These are phyloP conservation scores for Bombus haemorrhoidalis DNA, from an alignment of 1,140 invertebrate species.

Conservation along the genomic window DNA sequence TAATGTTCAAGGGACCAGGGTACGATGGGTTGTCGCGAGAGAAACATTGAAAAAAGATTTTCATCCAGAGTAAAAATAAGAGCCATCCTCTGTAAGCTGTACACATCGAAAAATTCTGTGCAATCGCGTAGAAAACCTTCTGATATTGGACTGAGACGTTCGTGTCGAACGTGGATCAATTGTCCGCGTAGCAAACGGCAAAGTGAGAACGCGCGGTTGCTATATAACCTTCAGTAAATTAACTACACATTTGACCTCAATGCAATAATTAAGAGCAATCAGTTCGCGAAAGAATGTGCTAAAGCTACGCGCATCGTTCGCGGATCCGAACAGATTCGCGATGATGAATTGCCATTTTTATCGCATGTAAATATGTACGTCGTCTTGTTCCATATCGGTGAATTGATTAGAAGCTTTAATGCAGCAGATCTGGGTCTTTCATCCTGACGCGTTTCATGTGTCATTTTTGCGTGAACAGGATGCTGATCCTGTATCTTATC, in stretches of 20 bases:
- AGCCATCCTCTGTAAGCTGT: too few species aligned
- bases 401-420: slow-evolving; percentile 58
- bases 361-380: background rate
- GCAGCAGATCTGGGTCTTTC: slow-evolving; percentile 36
- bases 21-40: too few species aligned
- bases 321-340: slow-evolving; percentile 39
- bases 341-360: slow-evolving; percentile 60
- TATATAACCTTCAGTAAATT: slow-evolving; percentile 67
- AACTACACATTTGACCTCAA: slow-evolving; percentile 76
- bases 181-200: slow-evolving; percentile 23
- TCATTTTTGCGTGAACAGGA: background rate
- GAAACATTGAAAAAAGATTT: too few species aligned
- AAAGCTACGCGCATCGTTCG: slow-evolving; percentile 42
- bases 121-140: background rate
- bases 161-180: slow-evolving; percentile 44
- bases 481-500: background rate
- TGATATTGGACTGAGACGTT: background rate
- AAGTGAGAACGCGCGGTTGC: slow-evolving; percentile 53
- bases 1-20: too few species aligned
- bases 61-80: too few species aligned
- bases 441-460: background rate
- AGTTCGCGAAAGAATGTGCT: slow-evolving; percentile 63
- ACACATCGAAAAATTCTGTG: background rate
- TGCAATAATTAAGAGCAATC: slow-evolving; percentile 76
- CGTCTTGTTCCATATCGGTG: slow-evolving; percentile 49